phyloP scores from a whole-genome alignment of 2,888 invertebrate species.

The Lasiommata megera region DNA sequence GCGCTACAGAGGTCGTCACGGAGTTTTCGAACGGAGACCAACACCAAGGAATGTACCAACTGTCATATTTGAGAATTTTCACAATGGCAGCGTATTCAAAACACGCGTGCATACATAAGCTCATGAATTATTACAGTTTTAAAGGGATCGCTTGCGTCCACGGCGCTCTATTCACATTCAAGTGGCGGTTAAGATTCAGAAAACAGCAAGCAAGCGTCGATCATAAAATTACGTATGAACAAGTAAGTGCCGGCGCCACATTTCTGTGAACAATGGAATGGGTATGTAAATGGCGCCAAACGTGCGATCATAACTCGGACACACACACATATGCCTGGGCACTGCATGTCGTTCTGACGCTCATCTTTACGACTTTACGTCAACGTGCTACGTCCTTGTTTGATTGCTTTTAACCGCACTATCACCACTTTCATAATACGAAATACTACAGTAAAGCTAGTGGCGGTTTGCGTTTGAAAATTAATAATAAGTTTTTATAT shows the following conservation, averaged over 20 bases:
- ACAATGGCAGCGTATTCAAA: constrained; percentile 44
- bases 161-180: constrained; percentile 55
- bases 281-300: constrained; percentile 71
- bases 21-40: too few relatives aligned
- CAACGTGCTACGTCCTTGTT: constrained; percentile 10
- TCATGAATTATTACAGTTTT: constrained; percentile 64
- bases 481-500: too few relatives aligned
- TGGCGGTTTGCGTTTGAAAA: too few relatives aligned
- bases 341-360: constrained; percentile 26
- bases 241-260: constrained; percentile 69
- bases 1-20: too few relatives aligned
- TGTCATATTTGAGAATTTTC: constrained; percentile 41
- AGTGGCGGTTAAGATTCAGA: constrained; percentile 52
- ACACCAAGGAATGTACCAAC: constrained; percentile 29
- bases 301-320: constrained; percentile 64
- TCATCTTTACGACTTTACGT: constrained; percentile 26
- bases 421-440: constrained; percentile 1
- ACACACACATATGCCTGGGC: constrained; percentile 42
- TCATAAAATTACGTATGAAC: constrained; percentile 71
- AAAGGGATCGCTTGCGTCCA: constrained; percentile 47
- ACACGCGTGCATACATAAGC: constrained; percentile 52
- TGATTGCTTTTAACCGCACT: constrained; percentile 1
- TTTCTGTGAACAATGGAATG: constrained; percentile 77
- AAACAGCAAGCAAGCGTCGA: constrained; percentile 61
- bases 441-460: not conserved